phyloP scores from a whole-genome alignment of 2,113 vertebrate species.

The Numida meleagris region DNA sequence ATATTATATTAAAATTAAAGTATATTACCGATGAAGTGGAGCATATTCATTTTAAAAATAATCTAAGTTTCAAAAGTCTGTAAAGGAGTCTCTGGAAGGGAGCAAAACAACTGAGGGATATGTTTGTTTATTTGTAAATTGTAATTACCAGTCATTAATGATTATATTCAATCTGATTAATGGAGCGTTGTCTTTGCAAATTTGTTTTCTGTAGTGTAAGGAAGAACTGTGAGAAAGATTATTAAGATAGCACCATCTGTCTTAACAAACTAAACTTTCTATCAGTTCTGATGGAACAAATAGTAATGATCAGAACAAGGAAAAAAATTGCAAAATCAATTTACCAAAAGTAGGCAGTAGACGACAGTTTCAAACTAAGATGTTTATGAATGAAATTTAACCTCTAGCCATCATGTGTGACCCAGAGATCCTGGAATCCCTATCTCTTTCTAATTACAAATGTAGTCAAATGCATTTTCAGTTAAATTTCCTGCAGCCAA shows the following conservation, averaged over 20 bases:
- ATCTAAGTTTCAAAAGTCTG: not conserved
- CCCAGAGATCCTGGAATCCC: not conserved
- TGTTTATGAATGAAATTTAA: not conserved
- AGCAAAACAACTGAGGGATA: not conserved
- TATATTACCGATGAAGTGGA: not conserved
- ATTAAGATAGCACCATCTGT: conserved; percentile 1
- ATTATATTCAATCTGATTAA: conserved; percentile 68
- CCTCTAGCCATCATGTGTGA: not conserved
- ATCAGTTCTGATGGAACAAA: conserved; percentile 3
- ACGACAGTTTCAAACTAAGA: not conserved
- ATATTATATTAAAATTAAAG: conserved; percentile 5
- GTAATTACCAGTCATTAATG: conserved; percentile 67
- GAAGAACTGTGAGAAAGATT: not conserved
- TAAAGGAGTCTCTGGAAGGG: not conserved
- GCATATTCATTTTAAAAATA: not conserved
- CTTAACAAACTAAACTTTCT: not conserved
- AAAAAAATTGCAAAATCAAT: not conserved
- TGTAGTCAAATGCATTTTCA: too few species aligned
- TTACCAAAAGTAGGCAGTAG: not conserved
- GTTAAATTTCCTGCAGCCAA: not conserved
- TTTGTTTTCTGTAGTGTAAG: conserved; percentile 45
- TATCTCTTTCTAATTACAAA: not conserved
- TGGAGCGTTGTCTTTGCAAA: conserved; percentile 40
- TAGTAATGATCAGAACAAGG: not conserved
- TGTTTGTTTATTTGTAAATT: conserved; percentile 23